Conservation (phyloP, 53 echinoderm and acorn worm species). For the Patiria pectinifera region DNA sequence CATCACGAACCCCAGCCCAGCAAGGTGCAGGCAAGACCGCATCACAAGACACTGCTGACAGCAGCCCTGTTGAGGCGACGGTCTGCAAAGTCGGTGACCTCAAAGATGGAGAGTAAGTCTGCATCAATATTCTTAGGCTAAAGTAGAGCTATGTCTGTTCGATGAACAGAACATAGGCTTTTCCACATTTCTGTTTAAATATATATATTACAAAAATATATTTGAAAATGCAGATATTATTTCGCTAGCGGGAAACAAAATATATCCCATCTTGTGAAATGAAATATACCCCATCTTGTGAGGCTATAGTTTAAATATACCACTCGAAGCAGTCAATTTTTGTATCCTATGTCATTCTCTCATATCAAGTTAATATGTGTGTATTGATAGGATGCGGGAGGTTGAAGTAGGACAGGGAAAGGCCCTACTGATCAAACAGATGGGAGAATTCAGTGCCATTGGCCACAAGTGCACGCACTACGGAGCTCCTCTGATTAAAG, state of each 20-base stretch:
- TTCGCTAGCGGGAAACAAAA: too few species aligned
- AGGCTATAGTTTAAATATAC: too few species aligned
- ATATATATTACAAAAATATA: too few species aligned
- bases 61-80: slow-evolving; percentile 62
- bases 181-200: too few species aligned
- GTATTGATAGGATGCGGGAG: slow-evolving; percentile 84
- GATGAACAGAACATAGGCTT: too few species aligned
- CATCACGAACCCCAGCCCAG: neutral
- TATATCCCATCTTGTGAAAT: too few species aligned
- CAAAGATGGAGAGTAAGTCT: slow-evolving; percentile 96
- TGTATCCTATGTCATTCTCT: neutral
- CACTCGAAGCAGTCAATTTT: too few species aligned
- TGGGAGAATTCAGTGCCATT: slow-evolving; percentile 92
- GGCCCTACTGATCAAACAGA: slow-evolving; percentile 91
- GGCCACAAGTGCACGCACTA: slow-evolving; percentile 99
- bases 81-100: slow-evolving; percentile 90
- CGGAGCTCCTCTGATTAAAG: slow-evolving; percentile 96
- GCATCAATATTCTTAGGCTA: too few species aligned
- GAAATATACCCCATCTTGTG: too few species aligned
- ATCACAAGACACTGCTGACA: slow-evolving; percentile 13
- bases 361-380: neutral
- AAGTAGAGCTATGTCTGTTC: too few species aligned
- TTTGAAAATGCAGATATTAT: too few species aligned
- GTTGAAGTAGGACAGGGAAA: slow-evolving; percentile 85
- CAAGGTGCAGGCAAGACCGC: neutral